These are phyloP conservation scores for Scaptomyza tumidula DNA, from an alignment of 2,888 invertebrate genomes.

Conservation along the genomic window DNA sequence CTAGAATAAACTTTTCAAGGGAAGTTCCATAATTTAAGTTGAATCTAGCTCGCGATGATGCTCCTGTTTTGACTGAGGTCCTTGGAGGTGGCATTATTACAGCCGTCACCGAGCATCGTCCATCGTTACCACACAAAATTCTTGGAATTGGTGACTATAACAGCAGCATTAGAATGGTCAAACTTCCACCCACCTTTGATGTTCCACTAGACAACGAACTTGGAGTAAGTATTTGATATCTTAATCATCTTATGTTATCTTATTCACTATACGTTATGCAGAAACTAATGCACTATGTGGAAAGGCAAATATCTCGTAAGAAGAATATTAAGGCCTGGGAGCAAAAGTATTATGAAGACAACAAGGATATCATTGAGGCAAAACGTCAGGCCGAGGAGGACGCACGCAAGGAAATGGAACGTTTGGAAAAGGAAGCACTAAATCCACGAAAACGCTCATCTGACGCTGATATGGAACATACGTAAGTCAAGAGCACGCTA, in stretches of 20 bases:
- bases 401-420: conserved; percentile 85
- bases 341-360: conserved; percentile 85
- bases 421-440: conserved; percentile 73
- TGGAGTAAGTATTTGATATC: conserved; percentile 66
- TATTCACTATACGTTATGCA: conserved; percentile 30
- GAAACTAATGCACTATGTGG: conserved; percentile 85
- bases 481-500: conserved; percentile 29
- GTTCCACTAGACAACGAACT: conserved; percentile 84
- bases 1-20: no score
- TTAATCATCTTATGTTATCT: no score
- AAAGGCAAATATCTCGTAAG: conserved; percentile 85
- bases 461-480: conserved; percentile 37
- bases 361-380: conserved; percentile 83
- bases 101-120: conserved; percentile 87
- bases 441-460: conserved; percentile 71
- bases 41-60: conserved; percentile 81
- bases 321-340: conserved; percentile 86
- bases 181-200: conserved; percentile 86
- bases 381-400: conserved; percentile 84
- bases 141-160: conserved; percentile 89
- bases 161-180: conserved; percentile 88
- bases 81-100: conserved; percentile 89
- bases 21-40: neutral
- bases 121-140: conserved; percentile 86
- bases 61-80: conserved; percentile 88